Percentiles rank a stretch among this genome's conserved stretches.
Evolutionary conservation across 1,140 invertebrate genomes (phyloP).

Genomic region (Phenacoccus solenopsis): DNA sequence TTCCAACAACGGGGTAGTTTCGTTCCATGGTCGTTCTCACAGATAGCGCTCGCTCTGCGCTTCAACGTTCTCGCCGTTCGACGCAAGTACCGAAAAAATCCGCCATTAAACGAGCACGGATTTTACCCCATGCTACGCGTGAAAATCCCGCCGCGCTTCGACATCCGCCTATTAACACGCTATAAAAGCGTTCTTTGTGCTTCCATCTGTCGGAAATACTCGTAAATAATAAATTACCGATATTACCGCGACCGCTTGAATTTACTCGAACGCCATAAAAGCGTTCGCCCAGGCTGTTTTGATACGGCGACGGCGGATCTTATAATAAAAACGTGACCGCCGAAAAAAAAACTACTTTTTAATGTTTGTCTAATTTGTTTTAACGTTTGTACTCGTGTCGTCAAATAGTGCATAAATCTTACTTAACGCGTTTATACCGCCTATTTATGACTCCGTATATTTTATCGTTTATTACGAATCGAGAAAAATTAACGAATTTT

Average conservation of each 20-base stretch:
- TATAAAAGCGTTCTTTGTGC: background rate
- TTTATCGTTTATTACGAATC: background rate
- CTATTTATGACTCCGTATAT: background rate
- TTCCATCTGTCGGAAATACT: background rate
- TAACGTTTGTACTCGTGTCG: background rate
- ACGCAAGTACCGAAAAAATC: background rate
- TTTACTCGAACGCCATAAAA: background rate
- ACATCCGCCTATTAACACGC: background rate
- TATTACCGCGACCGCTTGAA: background rate
- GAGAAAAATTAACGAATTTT: background rate
- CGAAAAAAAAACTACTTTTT: background rate
- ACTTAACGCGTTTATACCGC: background rate
- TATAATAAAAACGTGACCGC: background rate
- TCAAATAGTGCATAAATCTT: background rate
- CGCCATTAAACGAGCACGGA: background rate
- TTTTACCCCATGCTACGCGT: too few species aligned
- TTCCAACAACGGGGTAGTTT: background rate
- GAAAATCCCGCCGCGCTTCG: too few species aligned
- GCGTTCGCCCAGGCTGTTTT: background rate
- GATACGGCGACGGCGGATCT: background rate
- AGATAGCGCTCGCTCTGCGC: background rate
- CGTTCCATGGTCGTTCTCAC: background rate
- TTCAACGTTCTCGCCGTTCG: background rate
- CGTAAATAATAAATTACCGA: background rate
- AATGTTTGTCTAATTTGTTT: constrained; percentile 3